phyloP scores from a whole-genome alignment of 2,797 vertebrate genomes.

The Bradypodion pumilum region DNA sequence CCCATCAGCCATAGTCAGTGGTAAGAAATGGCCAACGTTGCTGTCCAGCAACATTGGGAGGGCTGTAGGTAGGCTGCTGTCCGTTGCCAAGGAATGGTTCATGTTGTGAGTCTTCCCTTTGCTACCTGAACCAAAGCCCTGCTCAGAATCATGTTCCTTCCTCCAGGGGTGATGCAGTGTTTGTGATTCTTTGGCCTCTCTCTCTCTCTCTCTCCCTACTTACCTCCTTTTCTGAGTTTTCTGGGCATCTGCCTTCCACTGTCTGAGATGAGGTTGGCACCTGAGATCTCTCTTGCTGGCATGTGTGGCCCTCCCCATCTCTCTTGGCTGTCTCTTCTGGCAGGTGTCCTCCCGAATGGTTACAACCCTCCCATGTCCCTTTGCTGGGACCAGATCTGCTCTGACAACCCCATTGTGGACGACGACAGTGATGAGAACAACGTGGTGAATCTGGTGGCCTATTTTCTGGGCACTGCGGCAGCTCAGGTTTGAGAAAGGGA shows the following conservation, averaged over 20 bases:
- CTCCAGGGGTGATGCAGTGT: not conserved
- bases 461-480: conserved; percentile 74
- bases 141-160: not conserved
- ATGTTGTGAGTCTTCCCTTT: not conserved
- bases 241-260: not conserved
- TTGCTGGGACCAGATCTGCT: conserved; percentile 90
- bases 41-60: not conserved
- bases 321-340: not conserved
- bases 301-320: not conserved
- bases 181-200: not conserved
- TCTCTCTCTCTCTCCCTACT: not conserved
- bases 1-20: not conserved
- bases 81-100: not conserved
- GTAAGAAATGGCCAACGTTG: not conserved
- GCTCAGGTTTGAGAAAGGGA: conserved; percentile 73
- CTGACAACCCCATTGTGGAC: conserved; percentile 84
- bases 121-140: not conserved
- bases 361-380: conserved; percentile 86
- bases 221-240: not conserved
- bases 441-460: conserved; percentile 73
- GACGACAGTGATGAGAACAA: conserved; percentile 87
- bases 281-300: no score
- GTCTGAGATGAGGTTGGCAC: not conserved
- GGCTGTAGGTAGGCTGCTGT: not conserved
- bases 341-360: conserved; percentile 89